Evolutionary conservation across 2,888 invertebrate genomes (phyloP).

Genomic region (Lamellibrachia satsuma): DNA sequence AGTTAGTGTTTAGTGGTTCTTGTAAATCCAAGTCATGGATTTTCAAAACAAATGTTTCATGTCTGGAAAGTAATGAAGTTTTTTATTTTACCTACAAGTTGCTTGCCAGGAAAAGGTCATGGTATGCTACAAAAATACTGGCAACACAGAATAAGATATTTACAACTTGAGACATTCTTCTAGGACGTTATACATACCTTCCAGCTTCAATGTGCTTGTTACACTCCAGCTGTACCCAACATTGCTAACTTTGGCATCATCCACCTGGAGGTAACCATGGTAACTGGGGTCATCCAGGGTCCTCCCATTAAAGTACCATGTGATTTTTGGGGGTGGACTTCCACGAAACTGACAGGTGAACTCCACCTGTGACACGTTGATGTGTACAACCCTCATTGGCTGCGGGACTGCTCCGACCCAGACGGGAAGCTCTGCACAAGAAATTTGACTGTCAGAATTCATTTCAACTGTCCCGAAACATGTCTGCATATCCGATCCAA

Average conservation of each 20-base stretch:
- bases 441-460: not conserved
- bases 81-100: not conserved
- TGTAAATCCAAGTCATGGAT: too few relatives aligned
- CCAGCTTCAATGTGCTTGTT: not conserved
- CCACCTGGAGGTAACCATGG: not conserved
- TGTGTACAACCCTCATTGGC: not conserved
- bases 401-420: not conserved
- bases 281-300: not conserved
- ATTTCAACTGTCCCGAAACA: not conserved
- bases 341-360: slow-evolving; percentile 17
- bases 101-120: not conserved
- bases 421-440: not conserved
- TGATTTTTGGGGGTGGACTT: not conserved
- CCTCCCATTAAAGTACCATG: not conserved
- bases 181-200: not conserved
- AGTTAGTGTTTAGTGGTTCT: too few relatives aligned
- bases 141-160: not conserved
- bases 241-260: not conserved
- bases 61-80: too few relatives aligned
- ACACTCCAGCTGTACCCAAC: not conserved
- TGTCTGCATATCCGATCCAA: not conserved
- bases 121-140: not conserved
- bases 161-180: not conserved
- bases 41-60: too few relatives aligned
- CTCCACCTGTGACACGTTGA: not conserved